Evolutionary conservation across 2,888 invertebrate genomes (phyloP).

Genomic region (Phoenoteleia sp.): DNA sequence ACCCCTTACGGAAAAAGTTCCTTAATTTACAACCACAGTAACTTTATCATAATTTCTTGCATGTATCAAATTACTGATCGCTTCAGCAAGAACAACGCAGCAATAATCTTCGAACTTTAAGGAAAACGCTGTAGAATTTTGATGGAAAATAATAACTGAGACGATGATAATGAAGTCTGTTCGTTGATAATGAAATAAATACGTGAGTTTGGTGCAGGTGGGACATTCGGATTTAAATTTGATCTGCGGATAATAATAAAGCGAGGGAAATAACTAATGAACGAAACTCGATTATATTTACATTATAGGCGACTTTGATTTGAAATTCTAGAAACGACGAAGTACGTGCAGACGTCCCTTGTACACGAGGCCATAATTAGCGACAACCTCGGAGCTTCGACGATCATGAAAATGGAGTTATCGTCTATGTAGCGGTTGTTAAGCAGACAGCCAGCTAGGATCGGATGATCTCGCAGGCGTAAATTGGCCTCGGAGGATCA

Average conservation of each 20-base stretch:
- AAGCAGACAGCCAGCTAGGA: conserved; percentile 68
- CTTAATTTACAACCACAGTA: too few species aligned
- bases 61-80: too few species aligned
- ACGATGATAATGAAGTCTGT: neutral
- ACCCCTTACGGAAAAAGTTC: too few species aligned
- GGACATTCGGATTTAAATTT: conserved; percentile 9
- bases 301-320: conserved; percentile 49
- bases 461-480: conserved; percentile 77
- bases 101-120: too few species aligned
- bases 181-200: conserved; percentile 41
- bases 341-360: conserved; percentile 43
- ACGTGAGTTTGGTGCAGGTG: too few species aligned
- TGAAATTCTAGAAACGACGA: conserved; percentile 49
- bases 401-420: conserved; percentile 80
- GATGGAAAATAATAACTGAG: neutral
- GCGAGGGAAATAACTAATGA: conserved; percentile 40
- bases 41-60: too few species aligned
- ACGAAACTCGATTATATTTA: conserved; percentile 39
- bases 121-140: too few species aligned
- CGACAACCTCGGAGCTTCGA: conserved; percentile 42
- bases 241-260: conserved; percentile 15
- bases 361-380: conserved; percentile 57
- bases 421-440: conserved; percentile 79
- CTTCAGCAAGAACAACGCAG: too few species aligned
- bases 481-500: conserved; percentile 79